Conservation (phyloP, 1,140 invertebrate genomes). For the Drosophila grimshawi region DNA sequence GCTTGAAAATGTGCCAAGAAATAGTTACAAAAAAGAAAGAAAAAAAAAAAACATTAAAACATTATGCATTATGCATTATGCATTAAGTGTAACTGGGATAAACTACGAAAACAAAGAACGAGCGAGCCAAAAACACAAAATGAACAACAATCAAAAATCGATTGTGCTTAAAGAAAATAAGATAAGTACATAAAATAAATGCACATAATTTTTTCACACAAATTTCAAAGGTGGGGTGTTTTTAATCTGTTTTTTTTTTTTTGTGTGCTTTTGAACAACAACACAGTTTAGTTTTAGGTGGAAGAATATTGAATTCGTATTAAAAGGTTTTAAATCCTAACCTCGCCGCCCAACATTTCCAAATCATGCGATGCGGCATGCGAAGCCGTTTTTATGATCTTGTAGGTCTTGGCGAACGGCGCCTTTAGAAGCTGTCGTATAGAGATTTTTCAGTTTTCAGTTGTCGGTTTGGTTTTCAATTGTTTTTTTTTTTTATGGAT, state of each 20-base stretch:
- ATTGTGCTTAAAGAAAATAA: conserved; percentile 9
- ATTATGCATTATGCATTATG: conserved; percentile 55
- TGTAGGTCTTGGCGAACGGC: conserved; percentile 97
- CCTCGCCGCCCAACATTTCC: conserved; percentile 86
- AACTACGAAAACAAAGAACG: conserved; percentile 53
- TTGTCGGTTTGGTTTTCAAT: not conserved
- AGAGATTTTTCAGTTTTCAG: conserved; percentile 44
- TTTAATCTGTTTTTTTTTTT: conserved; percentile 22
- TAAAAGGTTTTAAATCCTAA: conserved; percentile 76
- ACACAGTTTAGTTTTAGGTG: conserved; percentile 59
- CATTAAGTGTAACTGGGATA: conserved; percentile 36
- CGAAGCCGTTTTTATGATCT: conserved; percentile 93
- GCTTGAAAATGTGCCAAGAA: conserved; percentile 47
- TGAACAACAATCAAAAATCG: conserved; percentile 18
- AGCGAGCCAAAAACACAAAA: conserved; percentile 62
- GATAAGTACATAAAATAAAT: conserved; percentile 47
- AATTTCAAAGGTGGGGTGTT: conserved; percentile 53
- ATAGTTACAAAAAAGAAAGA: conserved; percentile 20
- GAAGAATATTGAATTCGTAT: conserved; percentile 63
- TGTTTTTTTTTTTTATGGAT: conserved; percentile 20
- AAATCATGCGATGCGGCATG: conserved; percentile 92
- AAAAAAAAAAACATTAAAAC: conserved; percentile 39
- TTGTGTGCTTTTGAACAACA: conserved; percentile 54
- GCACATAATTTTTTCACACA: conserved; percentile 73
- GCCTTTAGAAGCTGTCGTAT: conserved; percentile 94